Evolutionary conservation across 2,888 invertebrate genomes (phyloP).

Genomic region (Acanthosepion pharaonis): DNA sequence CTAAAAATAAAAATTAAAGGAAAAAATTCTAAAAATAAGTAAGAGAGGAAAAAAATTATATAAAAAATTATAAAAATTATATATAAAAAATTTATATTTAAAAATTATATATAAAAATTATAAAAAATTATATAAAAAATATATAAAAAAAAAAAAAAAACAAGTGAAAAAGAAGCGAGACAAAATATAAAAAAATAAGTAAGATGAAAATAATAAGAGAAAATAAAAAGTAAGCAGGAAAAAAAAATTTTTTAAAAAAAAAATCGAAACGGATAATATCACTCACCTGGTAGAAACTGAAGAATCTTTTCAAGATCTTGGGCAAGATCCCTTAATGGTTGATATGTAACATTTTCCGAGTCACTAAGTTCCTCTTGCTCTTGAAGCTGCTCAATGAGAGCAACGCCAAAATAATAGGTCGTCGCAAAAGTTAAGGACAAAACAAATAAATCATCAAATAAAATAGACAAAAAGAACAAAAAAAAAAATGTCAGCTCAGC

Average conservation of each 20-base stretch:
- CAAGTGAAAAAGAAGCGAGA: background rate
- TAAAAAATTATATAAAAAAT: no score
- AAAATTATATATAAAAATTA: no score
- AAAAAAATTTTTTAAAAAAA: no score
- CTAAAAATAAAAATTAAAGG: no score
- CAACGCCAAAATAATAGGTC: conserved; percentile 68
- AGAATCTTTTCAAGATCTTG: conserved; percentile 65
- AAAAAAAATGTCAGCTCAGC: background rate
- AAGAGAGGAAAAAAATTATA: background rate
- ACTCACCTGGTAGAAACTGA: conserved; percentile 63
- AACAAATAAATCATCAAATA: background rate
- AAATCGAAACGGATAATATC: background rate
- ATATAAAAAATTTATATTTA: no score
- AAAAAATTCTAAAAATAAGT: no score
- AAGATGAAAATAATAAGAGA: no score
- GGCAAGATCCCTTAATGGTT: conserved; percentile 62
- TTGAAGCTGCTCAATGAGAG: conserved; percentile 57
- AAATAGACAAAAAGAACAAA: background rate
- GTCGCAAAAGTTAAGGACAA: conserved; percentile 49
- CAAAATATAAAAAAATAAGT: background rate
- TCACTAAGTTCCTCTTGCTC: conserved; percentile 56
- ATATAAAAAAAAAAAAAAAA: no score
- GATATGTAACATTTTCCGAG: conserved; percentile 54
- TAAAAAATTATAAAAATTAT: no score
- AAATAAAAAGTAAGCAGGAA: background rate